Percentiles rank a stretch among this genome's conserved stretches.
These are phyloP conservation scores for Colinus virginianus DNA, from an alignment of 2,113 vertebrate species.

Conservation along the genomic window DNA sequence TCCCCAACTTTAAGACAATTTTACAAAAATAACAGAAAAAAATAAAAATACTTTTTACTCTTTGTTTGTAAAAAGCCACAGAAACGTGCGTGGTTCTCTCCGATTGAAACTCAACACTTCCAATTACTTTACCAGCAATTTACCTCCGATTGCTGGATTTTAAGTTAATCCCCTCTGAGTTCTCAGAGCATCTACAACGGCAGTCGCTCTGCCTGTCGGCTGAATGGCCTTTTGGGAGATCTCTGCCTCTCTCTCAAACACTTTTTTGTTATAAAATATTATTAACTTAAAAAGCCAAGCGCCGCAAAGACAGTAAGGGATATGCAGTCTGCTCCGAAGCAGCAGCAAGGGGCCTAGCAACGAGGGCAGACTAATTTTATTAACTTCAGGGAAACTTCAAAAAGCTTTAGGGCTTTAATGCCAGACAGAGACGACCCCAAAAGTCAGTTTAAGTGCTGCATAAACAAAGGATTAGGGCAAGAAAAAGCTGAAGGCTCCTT, in stretches of 20 bases:
- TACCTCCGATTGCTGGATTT: conserved; percentile 37
- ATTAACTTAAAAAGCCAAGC: conserved; percentile 65
- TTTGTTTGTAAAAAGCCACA: neutral
- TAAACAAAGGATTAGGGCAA: conserved; percentile 78
- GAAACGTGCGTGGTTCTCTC: conserved; percentile 9
- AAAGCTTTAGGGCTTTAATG: conserved; percentile 79
- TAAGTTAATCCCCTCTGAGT: conserved; percentile 46
- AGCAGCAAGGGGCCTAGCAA: conserved; percentile 70
- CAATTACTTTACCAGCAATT: conserved; percentile 55
- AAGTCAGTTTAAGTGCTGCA: conserved; percentile 79
- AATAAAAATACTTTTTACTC: neutral
- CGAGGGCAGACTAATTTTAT: conserved; percentile 81
- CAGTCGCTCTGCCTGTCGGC: conserved; percentile 51
- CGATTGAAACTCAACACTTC: conserved; percentile 36
- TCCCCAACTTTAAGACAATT: neutral
- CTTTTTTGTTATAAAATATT: conserved; percentile 67
- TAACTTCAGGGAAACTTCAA: conserved; percentile 83
- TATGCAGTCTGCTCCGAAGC: conserved; percentile 47
- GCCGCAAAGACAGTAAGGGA: conserved; percentile 62
- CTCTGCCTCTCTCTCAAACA: conserved; percentile 9
- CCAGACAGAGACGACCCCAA: conserved; percentile 78
- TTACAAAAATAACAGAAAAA: neutral
- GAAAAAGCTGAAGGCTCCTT: conserved; percentile 73
- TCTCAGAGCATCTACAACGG: conserved; percentile 44
- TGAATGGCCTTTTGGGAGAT: conserved; percentile 49